phyloP scores from a whole-genome alignment of 2,113 vertebrate species.

The Ciconia stormi region DNA sequence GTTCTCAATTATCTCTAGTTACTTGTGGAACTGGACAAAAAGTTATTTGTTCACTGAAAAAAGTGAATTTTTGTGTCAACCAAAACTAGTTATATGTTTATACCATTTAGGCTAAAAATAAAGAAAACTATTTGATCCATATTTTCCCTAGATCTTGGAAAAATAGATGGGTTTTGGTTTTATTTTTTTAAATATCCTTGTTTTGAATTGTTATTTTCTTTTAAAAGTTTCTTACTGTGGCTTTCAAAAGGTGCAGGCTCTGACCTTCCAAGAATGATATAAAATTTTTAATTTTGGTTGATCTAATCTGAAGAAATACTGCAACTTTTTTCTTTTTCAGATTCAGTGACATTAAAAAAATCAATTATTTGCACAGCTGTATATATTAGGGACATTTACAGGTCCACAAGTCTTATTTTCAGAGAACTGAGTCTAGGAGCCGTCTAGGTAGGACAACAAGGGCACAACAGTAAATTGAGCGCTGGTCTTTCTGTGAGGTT shows the following conservation, averaged over 20 bases:
- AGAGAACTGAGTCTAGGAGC: neutral
- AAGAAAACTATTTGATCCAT: neutral
- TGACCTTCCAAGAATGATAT: neutral
- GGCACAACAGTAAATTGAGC: neutral
- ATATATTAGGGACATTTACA: neutral
- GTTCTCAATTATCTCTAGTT: neutral
- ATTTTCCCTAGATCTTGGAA: neutral
- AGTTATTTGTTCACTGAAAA: neutral
- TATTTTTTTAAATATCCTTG: neutral
- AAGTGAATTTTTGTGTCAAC: neutral
- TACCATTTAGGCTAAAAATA: neutral
- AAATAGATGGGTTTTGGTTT: neutral
- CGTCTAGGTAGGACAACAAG: neutral
- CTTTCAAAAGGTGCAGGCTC: neutral
- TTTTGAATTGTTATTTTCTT: neutral
- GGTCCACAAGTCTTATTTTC: neutral
- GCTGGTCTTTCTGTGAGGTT: neutral
- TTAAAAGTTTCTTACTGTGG: neutral
- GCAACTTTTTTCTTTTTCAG: neutral
- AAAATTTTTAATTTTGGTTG: neutral
- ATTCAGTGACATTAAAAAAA: neutral
- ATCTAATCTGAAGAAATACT: neutral
- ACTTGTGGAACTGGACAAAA: neutral
- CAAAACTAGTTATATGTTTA: neutral
- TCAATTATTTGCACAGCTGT: neutral